Base-by-base conservation (phyloP, 1,140 invertebrate genomes). In the Physella acuta region DNA sequence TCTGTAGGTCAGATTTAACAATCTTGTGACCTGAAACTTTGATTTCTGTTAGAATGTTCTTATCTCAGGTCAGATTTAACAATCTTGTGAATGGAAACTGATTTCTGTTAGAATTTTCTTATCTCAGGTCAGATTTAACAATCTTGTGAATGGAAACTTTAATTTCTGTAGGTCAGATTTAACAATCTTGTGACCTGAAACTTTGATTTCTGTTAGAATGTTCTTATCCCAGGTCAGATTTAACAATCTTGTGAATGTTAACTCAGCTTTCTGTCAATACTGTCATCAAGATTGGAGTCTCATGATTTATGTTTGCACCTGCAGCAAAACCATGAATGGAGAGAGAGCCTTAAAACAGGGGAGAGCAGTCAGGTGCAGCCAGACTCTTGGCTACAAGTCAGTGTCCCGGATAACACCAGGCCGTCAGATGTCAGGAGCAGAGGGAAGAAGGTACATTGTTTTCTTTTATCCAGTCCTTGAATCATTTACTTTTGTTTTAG, bases 211-310 rank as follows among this genome's bases (percentile, higher is more conserved):
- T n/a, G n/a, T n/a, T n/a, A n/a, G n/a, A 79, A 88, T 88, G 74
- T 92, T 89, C 77, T 83, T 90, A 28, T 94, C 93, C 0, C 88
- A 89, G 86, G 89, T 91, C 84, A 44, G 20, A n/a, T n/a, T n/a
- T n/a, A n/a, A n/a, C n/a, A n/a, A n/a, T n/a, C n/a, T n/a, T n/a
- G n/a, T n/a, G n/a, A n/a, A n/a, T n/a, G n/a, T n/a, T n/a, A n/a
- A n/a, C n/a, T n/a, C n/a, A n/a, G n/a, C 11, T 49, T 49, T 49
- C 11, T 49, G 44, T 49, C n/a, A n/a, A n/a, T n/a, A n/a, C n/a
- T 49, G 44, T n/a, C n/a, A 11, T 49, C n/a, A 11, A 49, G 44
- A 49, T 49, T 11, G n/a, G n/a, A 14, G 44, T 14, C n/a, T 14
- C 44, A n/a, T 14, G 11, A 17, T 55, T 55, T 30, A 30, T 60